phyloP scores from a whole-genome alignment of 2,888 invertebrate species.

The Smittia sp. region DNA sequence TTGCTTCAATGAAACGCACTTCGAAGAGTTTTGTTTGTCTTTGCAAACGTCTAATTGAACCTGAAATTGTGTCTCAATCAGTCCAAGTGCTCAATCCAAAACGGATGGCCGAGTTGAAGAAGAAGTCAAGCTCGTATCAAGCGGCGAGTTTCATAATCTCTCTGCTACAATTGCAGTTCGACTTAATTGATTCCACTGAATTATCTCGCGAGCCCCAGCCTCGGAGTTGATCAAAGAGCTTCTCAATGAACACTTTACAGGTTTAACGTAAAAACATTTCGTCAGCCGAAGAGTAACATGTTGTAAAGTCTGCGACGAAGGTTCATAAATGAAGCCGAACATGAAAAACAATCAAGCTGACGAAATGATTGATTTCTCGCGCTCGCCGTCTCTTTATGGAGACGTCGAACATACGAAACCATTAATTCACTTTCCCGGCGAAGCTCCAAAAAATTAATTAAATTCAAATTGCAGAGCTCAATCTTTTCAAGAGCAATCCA shows the following conservation, averaged over 20 bases:
- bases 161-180: no score
- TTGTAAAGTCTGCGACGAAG: neutral
- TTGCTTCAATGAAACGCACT: neutral
- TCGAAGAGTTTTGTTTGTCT: neutral
- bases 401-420: neutral
- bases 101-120: neutral
- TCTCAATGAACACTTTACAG: no score
- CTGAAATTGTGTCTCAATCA: neutral
- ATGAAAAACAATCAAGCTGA: neutral
- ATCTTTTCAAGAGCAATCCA: neutral
- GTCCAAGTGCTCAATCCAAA: neutral
- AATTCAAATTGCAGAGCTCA: neutral
- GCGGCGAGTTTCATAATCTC: no score
- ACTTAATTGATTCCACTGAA: no score
- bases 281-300: neutral
- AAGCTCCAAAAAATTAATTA: constrained; percentile 7
- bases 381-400: neutral
- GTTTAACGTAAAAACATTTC: neutral
- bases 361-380: neutral
- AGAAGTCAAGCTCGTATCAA: neutral
- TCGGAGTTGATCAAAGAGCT: no score
- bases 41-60: neutral
- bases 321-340: neutral
- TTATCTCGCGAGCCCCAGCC: no score
- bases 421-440: neutral